These are phyloP conservation scores for Atrina japonica DNA, from an alignment of 2,888 invertebrate genomes.

Conservation along the genomic window DNA sequence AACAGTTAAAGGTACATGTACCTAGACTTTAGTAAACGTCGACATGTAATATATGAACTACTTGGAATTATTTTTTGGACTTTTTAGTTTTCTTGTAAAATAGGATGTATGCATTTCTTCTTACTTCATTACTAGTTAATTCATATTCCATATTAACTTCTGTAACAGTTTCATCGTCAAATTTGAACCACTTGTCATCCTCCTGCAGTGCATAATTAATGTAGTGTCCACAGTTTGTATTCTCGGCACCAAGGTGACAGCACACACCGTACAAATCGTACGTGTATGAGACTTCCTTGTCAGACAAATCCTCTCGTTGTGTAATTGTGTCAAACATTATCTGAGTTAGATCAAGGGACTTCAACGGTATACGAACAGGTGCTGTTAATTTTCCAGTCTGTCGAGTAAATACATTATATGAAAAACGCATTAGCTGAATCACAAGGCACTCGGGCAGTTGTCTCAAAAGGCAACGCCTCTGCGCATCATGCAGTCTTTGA, in stretches of 20 bases:
- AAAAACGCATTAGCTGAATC: constrained; percentile 77
- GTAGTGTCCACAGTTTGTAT: constrained; percentile 76
- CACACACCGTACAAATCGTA: constrained; percentile 77
- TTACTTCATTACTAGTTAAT: constrained; percentile 70
- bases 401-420: constrained; percentile 64
- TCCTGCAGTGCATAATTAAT: constrained; percentile 68
- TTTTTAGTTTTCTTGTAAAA: constrained; percentile 68
- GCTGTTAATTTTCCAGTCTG: constrained; percentile 69
- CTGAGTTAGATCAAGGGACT: constrained; percentile 68
- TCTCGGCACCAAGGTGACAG: constrained; percentile 74
- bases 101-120: constrained; percentile 77
- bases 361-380: constrained; percentile 73
- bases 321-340: constrained; percentile 76
- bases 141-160: constrained; percentile 78
- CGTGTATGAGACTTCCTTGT: constrained; percentile 51
- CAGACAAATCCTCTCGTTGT: constrained; percentile 69
- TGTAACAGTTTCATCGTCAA: constrained; percentile 75
- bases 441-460: constrained; percentile 78
- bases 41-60: too few species aligned
- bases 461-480: constrained; percentile 73
- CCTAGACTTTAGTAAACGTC: too few species aligned
- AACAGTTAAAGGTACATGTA: too few species aligned
- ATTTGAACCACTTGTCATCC: constrained; percentile 71
- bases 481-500: constrained; percentile 58
- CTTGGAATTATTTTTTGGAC: too few species aligned